Percentiles rank a stretch among this genome's conserved stretches.
Conservation (phyloP, 2,888 invertebrate species). For the Caenorhabditis afra region DNA sequence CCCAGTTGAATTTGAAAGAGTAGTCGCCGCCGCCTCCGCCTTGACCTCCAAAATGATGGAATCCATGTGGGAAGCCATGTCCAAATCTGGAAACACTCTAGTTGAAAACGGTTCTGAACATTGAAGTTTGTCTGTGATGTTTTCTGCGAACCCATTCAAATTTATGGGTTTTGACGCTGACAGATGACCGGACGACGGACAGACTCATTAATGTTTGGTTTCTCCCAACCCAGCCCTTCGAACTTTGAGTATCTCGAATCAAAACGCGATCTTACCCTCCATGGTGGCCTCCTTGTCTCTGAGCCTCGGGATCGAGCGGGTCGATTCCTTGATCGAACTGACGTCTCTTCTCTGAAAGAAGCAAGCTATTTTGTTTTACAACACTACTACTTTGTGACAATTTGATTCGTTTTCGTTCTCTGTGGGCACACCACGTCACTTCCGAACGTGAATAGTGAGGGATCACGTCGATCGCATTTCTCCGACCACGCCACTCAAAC, state of each 20-base stretch:
- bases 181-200: too few species aligned
- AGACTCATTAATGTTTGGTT: too few species aligned
- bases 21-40: constrained; percentile 67
- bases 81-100: constrained; percentile 53
- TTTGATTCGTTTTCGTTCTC: constrained; percentile 29
- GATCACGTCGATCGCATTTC: constrained; percentile 20
- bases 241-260: too few species aligned
- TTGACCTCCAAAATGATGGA: constrained; percentile 74
- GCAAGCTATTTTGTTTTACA: too few species aligned
- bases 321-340: constrained; percentile 96
- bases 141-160: too few species aligned
- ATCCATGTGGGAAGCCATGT: constrained; percentile 75
- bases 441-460: neutral
- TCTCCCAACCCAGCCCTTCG: too few species aligned
- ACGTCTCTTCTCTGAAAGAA: constrained; percentile 88
- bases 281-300: constrained; percentile 81
- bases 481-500: constrained; percentile 6
- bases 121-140: too few species aligned
- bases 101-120: too few species aligned
- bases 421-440: constrained; percentile 23
- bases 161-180: too few species aligned
- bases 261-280: constrained; percentile 51
- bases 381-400: neutral
- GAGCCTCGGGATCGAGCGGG: constrained; percentile 93
- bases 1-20: constrained; percentile 79